Evolutionary conservation across 1,140 invertebrate species (phyloP).

Genomic region (Pristionchus pacificus): DNA sequence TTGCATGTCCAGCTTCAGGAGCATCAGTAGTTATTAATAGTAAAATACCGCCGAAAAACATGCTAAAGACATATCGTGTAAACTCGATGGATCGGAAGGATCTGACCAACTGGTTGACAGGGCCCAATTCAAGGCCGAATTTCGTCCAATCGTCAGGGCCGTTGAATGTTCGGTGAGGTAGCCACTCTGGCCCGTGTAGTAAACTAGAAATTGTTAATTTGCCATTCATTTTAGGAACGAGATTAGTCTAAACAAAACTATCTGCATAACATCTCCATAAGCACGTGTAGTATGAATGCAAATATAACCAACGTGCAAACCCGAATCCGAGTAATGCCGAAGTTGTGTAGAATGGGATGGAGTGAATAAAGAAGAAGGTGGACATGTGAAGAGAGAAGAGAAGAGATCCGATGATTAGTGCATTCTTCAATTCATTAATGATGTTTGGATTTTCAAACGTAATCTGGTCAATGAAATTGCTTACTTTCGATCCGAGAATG

Average conservation of each 20-base stretch:
- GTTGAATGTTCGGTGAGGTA: conserved; percentile 25
- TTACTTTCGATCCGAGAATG: conserved; percentile 18
- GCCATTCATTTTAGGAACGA: too few species aligned
- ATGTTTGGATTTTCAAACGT: conserved; percentile 11
- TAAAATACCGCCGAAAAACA: neutral
- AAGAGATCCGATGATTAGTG: neutral
- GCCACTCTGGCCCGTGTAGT: conserved; percentile 26
- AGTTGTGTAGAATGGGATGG: conserved; percentile 22
- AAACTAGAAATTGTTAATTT: conserved; percentile 12
- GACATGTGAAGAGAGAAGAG: neutral
- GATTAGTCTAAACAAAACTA: too few species aligned
- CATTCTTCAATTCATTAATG: conserved; percentile 11
- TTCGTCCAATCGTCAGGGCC: conserved; percentile 17
- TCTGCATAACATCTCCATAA: neutral
- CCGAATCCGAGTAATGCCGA: conserved; percentile 26
- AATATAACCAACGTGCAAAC: conserved; percentile 15
- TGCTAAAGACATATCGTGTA: neutral
- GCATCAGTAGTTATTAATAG: neutral
- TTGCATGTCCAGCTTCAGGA: neutral
- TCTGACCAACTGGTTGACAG: conserved; percentile 5
- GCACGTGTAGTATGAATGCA: neutral
- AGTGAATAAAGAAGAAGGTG: conserved; percentile 23
- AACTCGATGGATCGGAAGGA: neutral
- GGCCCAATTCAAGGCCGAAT: conserved; percentile 26
- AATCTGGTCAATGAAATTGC: too few species aligned